Evolutionary conservation across 2,113 vertebrate species (phyloP), one percentile per base, ranked within the genome.

Genomic region (Psilopogon haemacephalus): DNA sequence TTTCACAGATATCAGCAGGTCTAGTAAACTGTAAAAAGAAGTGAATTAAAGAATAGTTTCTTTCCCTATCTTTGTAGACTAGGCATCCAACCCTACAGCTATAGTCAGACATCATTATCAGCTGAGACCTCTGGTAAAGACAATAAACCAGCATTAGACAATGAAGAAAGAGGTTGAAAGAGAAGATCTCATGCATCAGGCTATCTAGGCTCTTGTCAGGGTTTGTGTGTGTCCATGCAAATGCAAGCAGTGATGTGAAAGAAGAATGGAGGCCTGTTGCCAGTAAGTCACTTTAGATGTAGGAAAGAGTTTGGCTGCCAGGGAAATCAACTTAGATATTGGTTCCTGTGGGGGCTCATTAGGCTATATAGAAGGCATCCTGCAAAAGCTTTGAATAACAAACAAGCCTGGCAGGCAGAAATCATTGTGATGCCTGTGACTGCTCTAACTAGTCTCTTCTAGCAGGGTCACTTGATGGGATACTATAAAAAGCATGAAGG

Each of bases 321-420:
- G 23, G 84, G 89, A 84, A 94, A 77, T 93, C 90, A 71, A 58
- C 74, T 86, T 87, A 67, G 89, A 80, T 90, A 91, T 12, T 94
- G 89, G 93, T 60, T 96, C 82, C 88, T 94, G 6, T 15, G 46
- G 88, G 90, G 84, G 81, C 91, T 97, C 91, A 85, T 96, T 94
- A 96, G 83, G 80, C 95, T 96, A 86, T 44, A 86, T 35, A 92
- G 67, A 80, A 95, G 71, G 87, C 42, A 91, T 74, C 40, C 83
- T 75, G 48, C 68, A 97, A 95, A 91, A 93, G 42, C 37, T 64
- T 70, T 92, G 92, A 94, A 94, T 95, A 97, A 89, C 80, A 97
- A 97, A 94, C 89, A 74, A 93, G 33, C 72, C 56, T 76, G 76
- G 76, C 80, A 76, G 82, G 86, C 78, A 84, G 94, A 94, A 94